Percentiles rank a stretch among this genome's conserved stretches.
Evolutionary conservation across 2,888 invertebrate genomes (phyloP).

Genomic region (Willowsia nigromaculata): DNA sequence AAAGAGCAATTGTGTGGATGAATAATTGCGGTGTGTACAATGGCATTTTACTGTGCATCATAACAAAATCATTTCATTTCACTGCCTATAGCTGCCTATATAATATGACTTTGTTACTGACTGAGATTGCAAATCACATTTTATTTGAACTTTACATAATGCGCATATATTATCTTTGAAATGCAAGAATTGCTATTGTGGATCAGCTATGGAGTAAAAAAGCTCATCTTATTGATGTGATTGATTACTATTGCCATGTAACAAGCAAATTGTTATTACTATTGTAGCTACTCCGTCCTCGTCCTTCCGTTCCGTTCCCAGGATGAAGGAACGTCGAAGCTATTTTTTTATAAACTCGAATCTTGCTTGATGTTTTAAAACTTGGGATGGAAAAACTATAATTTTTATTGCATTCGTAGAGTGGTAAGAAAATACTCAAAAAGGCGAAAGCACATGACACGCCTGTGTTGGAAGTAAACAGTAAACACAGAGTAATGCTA

Average conservation of each 20-base stretch:
- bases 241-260: neutral
- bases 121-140: neutral
- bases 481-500: neutral
- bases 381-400: neutral
- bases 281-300: neutral
- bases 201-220: neutral
- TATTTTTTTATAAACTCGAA: neutral
- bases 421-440: neutral
- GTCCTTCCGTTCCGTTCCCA: neutral
- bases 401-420: neutral
- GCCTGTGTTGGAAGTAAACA: neutral
- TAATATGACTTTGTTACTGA: neutral
- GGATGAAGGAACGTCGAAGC: neutral
- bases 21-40: conserved; percentile 42
- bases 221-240: neutral
- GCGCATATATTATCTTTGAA: neutral
- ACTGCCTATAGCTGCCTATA: neutral
- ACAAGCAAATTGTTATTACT: neutral
- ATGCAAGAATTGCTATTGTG: neutral
- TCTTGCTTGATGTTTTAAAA: neutral
- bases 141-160: neutral
- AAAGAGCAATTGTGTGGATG: conserved; percentile 50
- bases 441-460: neutral
- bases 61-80: neutral
- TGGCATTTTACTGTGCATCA: neutral